Base-by-base conservation (phyloP, 2,888 invertebrate genomes). In the Mactromeris polynyma region DNA sequence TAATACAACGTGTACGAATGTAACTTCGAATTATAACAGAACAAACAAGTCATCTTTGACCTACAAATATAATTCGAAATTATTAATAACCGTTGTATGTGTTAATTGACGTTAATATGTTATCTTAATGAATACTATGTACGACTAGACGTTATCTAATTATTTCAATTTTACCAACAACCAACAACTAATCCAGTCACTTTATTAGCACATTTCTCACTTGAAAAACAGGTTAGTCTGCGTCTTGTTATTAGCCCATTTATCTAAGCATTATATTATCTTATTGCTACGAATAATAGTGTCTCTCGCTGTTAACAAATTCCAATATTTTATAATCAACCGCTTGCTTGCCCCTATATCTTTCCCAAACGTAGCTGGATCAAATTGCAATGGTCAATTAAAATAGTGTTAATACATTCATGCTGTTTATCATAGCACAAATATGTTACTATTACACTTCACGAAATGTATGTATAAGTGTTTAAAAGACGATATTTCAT, bases 361-460 rank as follows among this genome's bases (percentile, higher is more conserved):
- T 42, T 36, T 26, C 51, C 46, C 21, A 31, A 26, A 73, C 83
- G 7, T 83, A 84, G 84, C 78, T 51, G 77, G 78, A 46, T 40
- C 54, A 33, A 54, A 69, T 38, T 9, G 73, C 33, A 79, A 54
- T 90, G 87, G 90, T 87, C 87, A 87, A 73, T 86, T 85, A 73
- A 88, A 80, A 83, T 78, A 33, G 73, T 85, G 80, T 85, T 77
- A 85, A 79, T 81, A 78, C 26, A 42, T 78, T 64, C 64, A 79
- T 85, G 79, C 78, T 85, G 89, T 36, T 78, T 82, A 82, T 87
- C 85, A 82, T 82, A 79, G 42, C 42, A 21, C 51, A 40, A 85
- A 85, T 83, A 26, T 36, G 83, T 14, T 46, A 46, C 91, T 69
- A 91, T 91, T 87, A 91, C 86, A 83, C 91, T 91, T 91, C 78